Evolutionary conservation across 2,888 invertebrate genomes (phyloP), one percentile per base, ranked within the genome.

Genomic region (Gnatocerus cornutus): DNA sequence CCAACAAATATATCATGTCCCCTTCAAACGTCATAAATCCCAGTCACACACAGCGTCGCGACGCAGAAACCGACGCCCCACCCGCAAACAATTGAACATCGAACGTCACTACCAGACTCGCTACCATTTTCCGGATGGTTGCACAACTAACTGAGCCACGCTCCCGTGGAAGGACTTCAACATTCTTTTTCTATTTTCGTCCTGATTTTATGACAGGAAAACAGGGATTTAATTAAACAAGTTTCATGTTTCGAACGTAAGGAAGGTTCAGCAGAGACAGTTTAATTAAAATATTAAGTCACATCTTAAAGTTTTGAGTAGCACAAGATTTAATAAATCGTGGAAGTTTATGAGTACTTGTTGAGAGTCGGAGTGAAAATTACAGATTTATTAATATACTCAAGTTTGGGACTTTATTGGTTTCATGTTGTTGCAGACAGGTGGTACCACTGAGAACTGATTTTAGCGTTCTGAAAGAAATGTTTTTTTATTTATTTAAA

Each of bases 91-190:
- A 82, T 81, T 78, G 81, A 79, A 81, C 82, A 81, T 83, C 83
- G 79, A 78, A 83, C 82, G 85, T 84, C 85, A 84, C 77, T 81
- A 76, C 78, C 84, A 85, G 84, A 72, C 79, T 78, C 78, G 79
- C 81, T 79, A 82, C 84, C 81, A 84, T 85, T 85, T 85, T 83
- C 82, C 76, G 82, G 80, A 76, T 80, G 82, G 81, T 78, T 83
- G 76, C 76, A 77, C 81, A 76, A 61, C 68, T 68, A 71, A 65
- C 72, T 69, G 59, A 70, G 71, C 65, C 53, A 46, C 45, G 62
- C 65, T 52, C 69, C 46, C 53, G 63, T 48, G 39, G 29, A 46
- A 33, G 39, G 37, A 12, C 14, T 3, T 45, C 16, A 46, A 9
- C 48, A 29, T 29, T 27, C 48, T 21, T 50, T 29, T 50, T n/a